Evolutionary conservation across 1,140 invertebrate genomes (phyloP).

Genomic region (Tetramorium simillimum): DNA sequence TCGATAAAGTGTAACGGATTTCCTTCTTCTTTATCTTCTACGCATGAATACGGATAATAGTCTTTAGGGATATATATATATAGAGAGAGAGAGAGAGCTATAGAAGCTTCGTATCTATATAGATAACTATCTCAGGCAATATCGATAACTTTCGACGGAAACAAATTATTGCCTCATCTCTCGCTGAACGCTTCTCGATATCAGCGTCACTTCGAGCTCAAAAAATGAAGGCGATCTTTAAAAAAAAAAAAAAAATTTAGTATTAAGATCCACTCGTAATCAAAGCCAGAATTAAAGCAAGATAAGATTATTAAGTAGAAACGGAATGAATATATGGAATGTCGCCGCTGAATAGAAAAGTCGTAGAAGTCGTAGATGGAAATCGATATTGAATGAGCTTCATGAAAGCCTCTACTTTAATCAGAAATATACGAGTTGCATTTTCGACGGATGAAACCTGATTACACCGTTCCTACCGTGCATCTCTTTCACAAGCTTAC

Average conservation of each 20-base stretch:
- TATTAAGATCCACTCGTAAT: slow-evolving; percentile 40
- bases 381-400: slow-evolving; percentile 1
- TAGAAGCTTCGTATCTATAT: slow-evolving; percentile 45
- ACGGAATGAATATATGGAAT: slow-evolving; percentile 19
- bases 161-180: slow-evolving; percentile 55
- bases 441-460: not conserved
- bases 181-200: slow-evolving; percentile 24
- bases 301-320: slow-evolving; percentile 46
- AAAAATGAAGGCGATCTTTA: not conserved
- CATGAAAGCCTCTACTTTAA: slow-evolving; percentile 25
- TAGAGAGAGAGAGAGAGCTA: too few species aligned
- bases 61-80: slow-evolving; percentile 49
- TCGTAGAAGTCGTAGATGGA: slow-evolving; percentile 1
- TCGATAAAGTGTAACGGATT: slow-evolving; percentile 52
- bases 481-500: not conserved
- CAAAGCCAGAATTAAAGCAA: not conserved
- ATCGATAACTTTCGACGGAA: slow-evolving; percentile 66
- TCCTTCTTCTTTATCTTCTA: slow-evolving; percentile 57
- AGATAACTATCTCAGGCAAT: slow-evolving; percentile 67
- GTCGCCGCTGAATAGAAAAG: slow-evolving; percentile 14
- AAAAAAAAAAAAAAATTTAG: slow-evolving; percentile 11
- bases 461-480: slow-evolving; percentile 5
- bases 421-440: slow-evolving; percentile 19
- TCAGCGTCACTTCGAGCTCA: not conserved
- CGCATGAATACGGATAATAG: slow-evolving; percentile 62